Conservation (phyloP, 2,888 invertebrate species). For the Pandemis cinnamomeana region DNA sequence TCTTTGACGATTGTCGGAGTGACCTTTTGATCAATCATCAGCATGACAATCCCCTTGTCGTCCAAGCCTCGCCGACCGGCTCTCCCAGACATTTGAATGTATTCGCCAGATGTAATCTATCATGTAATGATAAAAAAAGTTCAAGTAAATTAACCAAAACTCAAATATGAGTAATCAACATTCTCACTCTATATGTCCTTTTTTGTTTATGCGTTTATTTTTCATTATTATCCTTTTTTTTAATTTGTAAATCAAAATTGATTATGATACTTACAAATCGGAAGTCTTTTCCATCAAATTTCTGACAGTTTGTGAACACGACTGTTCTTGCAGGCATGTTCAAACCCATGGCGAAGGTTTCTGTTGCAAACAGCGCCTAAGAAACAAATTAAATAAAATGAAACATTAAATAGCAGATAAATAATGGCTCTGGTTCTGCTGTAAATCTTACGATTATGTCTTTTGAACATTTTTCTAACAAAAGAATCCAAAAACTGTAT, state of each 20-base stretch:
- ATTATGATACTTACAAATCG: conserved; percentile 89
- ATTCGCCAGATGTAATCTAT: conserved; percentile 97
- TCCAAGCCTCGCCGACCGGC: conserved; percentile 99
- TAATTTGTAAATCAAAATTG: not conserved
- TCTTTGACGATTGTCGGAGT: conserved; percentile 90
- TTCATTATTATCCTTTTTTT: no score
- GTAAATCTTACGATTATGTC: no score
- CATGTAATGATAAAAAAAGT: no score
- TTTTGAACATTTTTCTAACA: no score
- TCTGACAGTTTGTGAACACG: conserved; percentile 96
- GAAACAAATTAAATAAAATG: not conserved
- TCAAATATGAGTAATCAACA: not conserved
- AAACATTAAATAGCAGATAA: not conserved
- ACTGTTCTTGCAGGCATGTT: conserved; percentile 99
- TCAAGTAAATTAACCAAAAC: not conserved
- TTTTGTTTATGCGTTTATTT: no score
- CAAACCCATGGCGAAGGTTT: conserved; percentile 99
- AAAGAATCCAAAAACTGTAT: no score
- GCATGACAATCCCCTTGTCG: conserved; percentile 98
- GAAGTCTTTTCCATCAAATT: conserved; percentile 98
- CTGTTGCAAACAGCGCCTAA: conserved; percentile 98
- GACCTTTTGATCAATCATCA: conserved; percentile 99
- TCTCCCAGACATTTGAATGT: conserved; percentile 99
- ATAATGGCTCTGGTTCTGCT: not conserved
- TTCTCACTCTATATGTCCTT: no score